A percentile compares a stretch with the other conserved stretches of the same genome.
These are phyloP conservation scores for Alviniconcha marisindica DNA, from an alignment of 1,140 invertebrate species.

Conservation along the genomic window DNA sequence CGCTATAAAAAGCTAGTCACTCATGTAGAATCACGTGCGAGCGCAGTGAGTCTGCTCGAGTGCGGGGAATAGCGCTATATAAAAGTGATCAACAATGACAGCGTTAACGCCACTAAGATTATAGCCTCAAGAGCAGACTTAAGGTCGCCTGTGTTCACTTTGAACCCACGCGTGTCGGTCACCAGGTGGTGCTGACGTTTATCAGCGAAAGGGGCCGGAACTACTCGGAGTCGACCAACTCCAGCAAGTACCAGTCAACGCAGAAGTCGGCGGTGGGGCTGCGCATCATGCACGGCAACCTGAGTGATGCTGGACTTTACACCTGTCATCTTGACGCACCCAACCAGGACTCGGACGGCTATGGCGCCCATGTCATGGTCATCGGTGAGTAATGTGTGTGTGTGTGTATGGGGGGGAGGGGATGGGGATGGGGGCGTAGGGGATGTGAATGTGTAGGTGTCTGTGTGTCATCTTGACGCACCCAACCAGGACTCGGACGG, in stretches of 20 bases:
- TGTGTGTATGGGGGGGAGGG: too few relatives aligned
- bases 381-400: constrained; percentile 7
- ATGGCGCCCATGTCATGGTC: constrained; percentile 35
- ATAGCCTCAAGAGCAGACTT: too few relatives aligned
- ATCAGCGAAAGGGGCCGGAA: background rate
- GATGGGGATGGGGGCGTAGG: too few relatives aligned
- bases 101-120: too few relatives aligned
- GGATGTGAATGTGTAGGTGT: background rate
- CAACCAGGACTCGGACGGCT: constrained; percentile 2
- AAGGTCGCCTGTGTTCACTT: too few relatives aligned
- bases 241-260: constrained; percentile 24
- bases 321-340: constrained; percentile 34
- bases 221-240: constrained; percentile 2
- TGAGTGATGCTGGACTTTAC: constrained; percentile 31
- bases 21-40: too few relatives aligned
- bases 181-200: constrained; percentile 37
- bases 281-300: constrained; percentile 10
- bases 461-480: background rate
- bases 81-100: too few relatives aligned
- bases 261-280: constrained; percentile 20
- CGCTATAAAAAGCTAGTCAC: too few relatives aligned
- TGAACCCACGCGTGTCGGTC: background rate
- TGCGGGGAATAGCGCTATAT: too few relatives aligned
- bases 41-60: too few relatives aligned
- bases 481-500: too few relatives aligned